Conservation (phyloP, 2,113 vertebrate species). For the Equus przewalskii region DNA sequence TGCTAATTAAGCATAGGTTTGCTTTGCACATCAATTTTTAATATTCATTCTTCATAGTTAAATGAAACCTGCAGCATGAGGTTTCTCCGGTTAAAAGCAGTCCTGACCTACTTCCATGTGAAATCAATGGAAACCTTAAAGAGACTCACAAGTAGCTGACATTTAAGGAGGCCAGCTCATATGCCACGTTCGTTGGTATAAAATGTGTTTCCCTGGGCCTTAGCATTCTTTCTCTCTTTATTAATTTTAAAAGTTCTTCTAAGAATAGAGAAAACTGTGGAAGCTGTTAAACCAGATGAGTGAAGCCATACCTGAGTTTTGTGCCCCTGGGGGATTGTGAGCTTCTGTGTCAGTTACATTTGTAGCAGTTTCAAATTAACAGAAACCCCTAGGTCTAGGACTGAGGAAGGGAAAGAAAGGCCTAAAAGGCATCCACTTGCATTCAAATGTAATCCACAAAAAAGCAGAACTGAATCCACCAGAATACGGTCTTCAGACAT, state of each 20-base stretch:
- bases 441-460: background rate
- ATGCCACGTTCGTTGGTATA: background rate
- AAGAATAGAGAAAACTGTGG: background rate
- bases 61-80: conserved; percentile 80
- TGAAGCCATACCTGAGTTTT: background rate
- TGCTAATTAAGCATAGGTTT: conserved; percentile 87
- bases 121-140: conserved; percentile 83
- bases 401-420: background rate
- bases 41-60: conserved; percentile 83
- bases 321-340: background rate
- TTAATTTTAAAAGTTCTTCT: conserved; percentile 21
- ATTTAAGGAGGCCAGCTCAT: conserved; percentile 68
- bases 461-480: background rate
- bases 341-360: background rate
- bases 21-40: conserved; percentile 88
- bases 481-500: background rate
- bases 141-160: conserved; percentile 63
- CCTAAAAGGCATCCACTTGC: background rate
- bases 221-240: background rate
- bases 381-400: background rate
- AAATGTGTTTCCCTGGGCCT: background rate
- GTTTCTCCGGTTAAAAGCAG: conserved; percentile 83
- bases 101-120: conserved; percentile 87
- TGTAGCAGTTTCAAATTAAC: background rate
- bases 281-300: background rate